A percentile compares a stretch with the other conserved stretches of the same genome.
phyloP scores from a whole-genome alignment of 1,140 invertebrate species.

The Rhynchophorus ferrugineus region DNA sequence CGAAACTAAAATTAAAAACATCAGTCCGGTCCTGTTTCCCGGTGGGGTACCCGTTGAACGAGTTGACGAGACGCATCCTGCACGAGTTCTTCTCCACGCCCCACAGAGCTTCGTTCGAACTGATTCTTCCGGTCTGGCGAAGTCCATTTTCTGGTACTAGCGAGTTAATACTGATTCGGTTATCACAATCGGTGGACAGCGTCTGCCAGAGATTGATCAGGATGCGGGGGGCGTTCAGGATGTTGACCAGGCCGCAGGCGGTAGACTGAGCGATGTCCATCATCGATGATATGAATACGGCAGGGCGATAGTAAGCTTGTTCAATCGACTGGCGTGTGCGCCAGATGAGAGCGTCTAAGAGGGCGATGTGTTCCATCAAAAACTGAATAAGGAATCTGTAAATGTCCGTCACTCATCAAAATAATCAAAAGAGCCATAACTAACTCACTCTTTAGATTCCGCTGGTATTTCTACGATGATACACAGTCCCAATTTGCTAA shows the following conservation, averaged over 20 bases:
- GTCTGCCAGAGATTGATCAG: constrained; percentile 60
- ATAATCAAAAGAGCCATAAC: constrained; percentile 3
- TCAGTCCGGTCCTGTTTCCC: background rate
- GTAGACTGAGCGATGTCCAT: constrained; percentile 47
- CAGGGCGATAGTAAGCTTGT: constrained; percentile 46
- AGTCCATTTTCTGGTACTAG: constrained; percentile 14
- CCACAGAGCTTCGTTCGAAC: background rate
- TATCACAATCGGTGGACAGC: constrained; percentile 45
- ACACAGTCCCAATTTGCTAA: constrained; percentile 49
- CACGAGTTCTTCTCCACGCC: background rate
- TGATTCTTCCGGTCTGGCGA: no score
- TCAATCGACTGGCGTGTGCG: constrained; percentile 58
- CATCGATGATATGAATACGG: constrained; percentile 50
- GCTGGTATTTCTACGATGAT: constrained; percentile 45
- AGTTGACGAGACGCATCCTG: background rate
- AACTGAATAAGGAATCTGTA: constrained; percentile 38
- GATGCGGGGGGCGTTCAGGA: constrained; percentile 60
- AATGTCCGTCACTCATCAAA: background rate
- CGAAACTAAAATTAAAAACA: constrained; percentile 14
- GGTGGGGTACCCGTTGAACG: constrained; percentile 3
- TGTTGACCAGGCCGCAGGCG: constrained; percentile 52
- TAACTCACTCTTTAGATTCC: constrained; percentile 42
- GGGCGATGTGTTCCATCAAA: constrained; percentile 71
- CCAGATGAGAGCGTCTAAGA: constrained; percentile 71
- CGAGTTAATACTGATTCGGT: constrained; percentile 29